phyloP scores from a whole-genome alignment of 2,113 vertebrate genomes.

The Sapayoa aenigma region DNA sequence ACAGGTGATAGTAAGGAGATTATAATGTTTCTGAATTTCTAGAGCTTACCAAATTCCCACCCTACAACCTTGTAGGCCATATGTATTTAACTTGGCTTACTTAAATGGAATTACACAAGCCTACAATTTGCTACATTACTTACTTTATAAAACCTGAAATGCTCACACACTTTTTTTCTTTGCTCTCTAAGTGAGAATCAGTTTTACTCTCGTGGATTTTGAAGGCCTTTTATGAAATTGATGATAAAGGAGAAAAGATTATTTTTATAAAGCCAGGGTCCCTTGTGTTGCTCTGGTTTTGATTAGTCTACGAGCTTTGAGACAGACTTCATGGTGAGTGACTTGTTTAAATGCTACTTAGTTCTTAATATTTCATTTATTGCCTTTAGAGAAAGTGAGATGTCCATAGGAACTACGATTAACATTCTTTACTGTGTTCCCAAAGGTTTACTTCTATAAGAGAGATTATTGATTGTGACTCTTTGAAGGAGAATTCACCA shows the following conservation, averaged over 20 bases:
- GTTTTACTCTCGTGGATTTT: conserved; percentile 48
- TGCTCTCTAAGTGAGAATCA: conserved; percentile 3
- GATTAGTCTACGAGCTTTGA: conserved; percentile 34
- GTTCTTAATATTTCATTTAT: conserved; percentile 59
- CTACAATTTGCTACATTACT: conserved; percentile 26
- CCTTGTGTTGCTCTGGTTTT: conserved; percentile 33
- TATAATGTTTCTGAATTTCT: neutral
- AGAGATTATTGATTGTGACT: conserved; percentile 50
- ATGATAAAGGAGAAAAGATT: conserved; percentile 39
- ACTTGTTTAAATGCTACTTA: conserved; percentile 59
- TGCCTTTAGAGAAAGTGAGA: conserved; percentile 51
- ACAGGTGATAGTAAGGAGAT: neutral
- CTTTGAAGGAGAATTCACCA: conserved; percentile 47
- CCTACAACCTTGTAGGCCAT: neutral
- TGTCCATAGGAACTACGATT: conserved; percentile 11
- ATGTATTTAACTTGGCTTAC: conserved; percentile 18
- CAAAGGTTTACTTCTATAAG: conserved; percentile 31
- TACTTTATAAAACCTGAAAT: conserved; percentile 35
- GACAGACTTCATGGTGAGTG: conserved; percentile 23
- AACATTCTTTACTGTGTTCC: neutral
- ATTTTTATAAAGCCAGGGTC: conserved; percentile 46
- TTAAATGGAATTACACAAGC: conserved; percentile 21
- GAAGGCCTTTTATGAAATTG: conserved; percentile 57
- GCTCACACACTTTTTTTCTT: neutral
- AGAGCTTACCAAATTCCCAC: conserved; percentile 11